Evolutionary conservation across 1,140 invertebrate species (phyloP).

Genomic region (Drosophila pachea): DNA sequence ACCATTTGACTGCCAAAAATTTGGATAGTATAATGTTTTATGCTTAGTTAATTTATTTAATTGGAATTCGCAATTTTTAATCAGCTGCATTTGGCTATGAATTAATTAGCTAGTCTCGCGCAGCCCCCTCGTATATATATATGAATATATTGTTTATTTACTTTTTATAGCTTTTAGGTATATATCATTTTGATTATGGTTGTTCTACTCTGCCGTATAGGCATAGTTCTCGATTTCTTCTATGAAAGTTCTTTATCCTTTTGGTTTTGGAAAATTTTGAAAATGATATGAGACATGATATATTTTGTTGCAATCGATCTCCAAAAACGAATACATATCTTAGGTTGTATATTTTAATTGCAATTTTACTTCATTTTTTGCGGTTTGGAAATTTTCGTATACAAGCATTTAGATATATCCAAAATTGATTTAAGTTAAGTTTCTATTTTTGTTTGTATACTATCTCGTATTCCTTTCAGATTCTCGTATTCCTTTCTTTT

Average conservation of each 20-base stretch:
- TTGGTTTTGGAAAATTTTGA: constrained; percentile 12
- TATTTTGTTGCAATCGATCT: constrained; percentile 17
- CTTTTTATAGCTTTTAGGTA: constrained; percentile 52
- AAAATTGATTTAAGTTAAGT: constrained; percentile 56
- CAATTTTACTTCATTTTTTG: constrained; percentile 8
- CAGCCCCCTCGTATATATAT: constrained; percentile 28
- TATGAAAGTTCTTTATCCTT: too few relatives aligned
- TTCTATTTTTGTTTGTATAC: constrained; percentile 46
- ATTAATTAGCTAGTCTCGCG: constrained; percentile 25
- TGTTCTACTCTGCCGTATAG: constrained; percentile 40
- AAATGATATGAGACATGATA: constrained; percentile 38
- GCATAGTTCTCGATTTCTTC: constrained; percentile 15
- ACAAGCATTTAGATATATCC: constrained; percentile 68
- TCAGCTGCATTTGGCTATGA: constrained; percentile 26
- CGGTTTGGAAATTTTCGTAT: constrained; percentile 56
- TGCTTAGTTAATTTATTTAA: constrained; percentile 40
- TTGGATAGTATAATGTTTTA: constrained; percentile 41
- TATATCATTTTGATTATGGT: constrained; percentile 72
- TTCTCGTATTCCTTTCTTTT: constrained; percentile 37
- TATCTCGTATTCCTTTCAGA: constrained; percentile 52
- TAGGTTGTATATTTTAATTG: constrained; percentile 22
- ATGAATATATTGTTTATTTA: constrained; percentile 7
- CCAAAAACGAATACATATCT: constrained; percentile 38
- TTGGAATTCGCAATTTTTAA: constrained; percentile 24
- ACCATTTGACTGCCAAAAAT: constrained; percentile 72